Evolutionary conservation across 2,797 vertebrate genomes (phyloP).

Genomic region (Cossypha caffra): DNA sequence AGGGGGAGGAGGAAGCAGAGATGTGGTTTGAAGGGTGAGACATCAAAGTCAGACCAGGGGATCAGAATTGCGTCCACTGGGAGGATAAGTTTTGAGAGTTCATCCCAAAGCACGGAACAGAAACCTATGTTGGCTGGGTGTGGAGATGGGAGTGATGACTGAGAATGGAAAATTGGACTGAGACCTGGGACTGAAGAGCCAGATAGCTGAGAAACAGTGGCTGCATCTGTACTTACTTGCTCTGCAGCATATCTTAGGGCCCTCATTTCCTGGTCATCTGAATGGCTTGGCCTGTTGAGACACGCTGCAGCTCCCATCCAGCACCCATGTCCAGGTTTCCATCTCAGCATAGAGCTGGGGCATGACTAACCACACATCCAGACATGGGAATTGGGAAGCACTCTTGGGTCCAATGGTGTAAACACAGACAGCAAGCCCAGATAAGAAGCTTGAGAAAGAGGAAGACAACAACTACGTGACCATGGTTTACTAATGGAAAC

Average conservation of each 20-base stretch:
- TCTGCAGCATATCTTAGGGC: slow-evolving; percentile 47
- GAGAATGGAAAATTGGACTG: slow-evolving; percentile 46
- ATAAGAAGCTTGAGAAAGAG: slow-evolving; percentile 30
- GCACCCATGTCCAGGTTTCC: slow-evolving; percentile 21
- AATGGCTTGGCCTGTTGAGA: neutral
- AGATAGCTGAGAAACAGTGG: slow-evolving; percentile 1
- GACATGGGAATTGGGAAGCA: neutral
- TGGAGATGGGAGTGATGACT: neutral
- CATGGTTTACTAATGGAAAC: neutral
- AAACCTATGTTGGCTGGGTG: slow-evolving; percentile 20
- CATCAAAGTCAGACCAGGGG: neutral
- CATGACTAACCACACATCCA: slow-evolving; percentile 40
- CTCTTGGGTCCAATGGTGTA: neutral
- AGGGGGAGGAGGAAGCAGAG: neutral
- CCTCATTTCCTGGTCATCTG: slow-evolving; percentile 47
- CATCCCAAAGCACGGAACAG: neutral
- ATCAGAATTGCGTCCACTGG: neutral
- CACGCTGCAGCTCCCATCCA: neutral
- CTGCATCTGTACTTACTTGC: slow-evolving; percentile 52
- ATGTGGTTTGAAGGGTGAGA: neutral
- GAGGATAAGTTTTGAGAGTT: neutral
- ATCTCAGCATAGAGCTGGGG: neutral
- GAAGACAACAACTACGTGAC: neutral
- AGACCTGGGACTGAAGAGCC: neutral
- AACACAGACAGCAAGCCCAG: neutral